These are phyloP conservation scores for Acanthopleura granulata DNA, from an alignment of 2,888 invertebrate species.

Conservation along the genomic window DNA sequence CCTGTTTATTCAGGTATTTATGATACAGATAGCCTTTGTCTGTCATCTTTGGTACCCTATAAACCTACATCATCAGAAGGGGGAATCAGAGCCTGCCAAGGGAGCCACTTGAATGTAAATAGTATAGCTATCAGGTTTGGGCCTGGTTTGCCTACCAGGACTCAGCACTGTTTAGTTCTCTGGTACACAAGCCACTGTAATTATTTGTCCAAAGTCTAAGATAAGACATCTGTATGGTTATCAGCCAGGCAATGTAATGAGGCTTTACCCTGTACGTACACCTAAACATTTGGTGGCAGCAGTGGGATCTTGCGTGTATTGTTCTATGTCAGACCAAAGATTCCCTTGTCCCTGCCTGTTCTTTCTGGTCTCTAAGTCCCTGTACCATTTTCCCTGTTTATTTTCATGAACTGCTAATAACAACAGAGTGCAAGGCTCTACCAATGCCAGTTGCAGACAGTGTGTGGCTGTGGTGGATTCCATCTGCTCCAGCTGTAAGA, in stretches of 20 bases:
- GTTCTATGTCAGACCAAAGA: neutral
- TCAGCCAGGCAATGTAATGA: constrained; percentile 2
- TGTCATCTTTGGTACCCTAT: neutral
- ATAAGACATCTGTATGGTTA: constrained; percentile 8
- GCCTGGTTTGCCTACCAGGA: neutral
- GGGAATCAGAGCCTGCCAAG: neutral
- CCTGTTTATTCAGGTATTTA: too few relatives aligned
- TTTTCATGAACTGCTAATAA: neutral
- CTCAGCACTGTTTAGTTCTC: constrained; percentile 10
- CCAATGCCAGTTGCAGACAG: too few relatives aligned
- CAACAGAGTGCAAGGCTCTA: neutral
- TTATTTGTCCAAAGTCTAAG: constrained; percentile 1
- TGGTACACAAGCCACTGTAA: neutral
- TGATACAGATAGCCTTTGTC: neutral
- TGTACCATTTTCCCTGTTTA: constrained; percentile 5
- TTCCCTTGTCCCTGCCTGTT: neutral
- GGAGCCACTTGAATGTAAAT: neutral
- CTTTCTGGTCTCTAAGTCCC: neutral
- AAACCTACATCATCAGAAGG: neutral
- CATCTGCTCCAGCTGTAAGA: too few relatives aligned
- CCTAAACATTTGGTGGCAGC: constrained; percentile 1
- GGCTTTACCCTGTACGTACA: neutral
- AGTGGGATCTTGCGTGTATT: neutral
- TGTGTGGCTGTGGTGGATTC: too few relatives aligned
- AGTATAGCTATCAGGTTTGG: neutral